phyloP scores from a whole-genome alignment of 2,888 invertebrate species.

The Perizoma affinitatum region DNA sequence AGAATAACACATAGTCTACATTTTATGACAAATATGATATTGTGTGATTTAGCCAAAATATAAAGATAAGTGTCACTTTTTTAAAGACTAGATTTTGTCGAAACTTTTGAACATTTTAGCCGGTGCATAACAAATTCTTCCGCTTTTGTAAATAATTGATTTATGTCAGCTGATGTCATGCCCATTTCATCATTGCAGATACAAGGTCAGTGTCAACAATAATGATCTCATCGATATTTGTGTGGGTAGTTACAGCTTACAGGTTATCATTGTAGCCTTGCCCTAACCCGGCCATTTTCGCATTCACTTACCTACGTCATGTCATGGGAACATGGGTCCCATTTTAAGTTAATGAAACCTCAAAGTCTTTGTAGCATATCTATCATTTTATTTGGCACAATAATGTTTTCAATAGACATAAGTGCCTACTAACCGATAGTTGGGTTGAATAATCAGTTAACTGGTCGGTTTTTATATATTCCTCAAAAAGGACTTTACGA shows the following conservation, averaged over 20 bases:
- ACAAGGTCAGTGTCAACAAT: slow-evolving; percentile 75
- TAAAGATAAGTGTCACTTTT: neutral
- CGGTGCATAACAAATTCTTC: slow-evolving; percentile 47
- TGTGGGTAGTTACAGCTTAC: slow-evolving; percentile 46
- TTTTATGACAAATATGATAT: too few species aligned
- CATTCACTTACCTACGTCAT: slow-evolving; percentile 23
- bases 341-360: neutral
- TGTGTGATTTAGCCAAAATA: too few species aligned
- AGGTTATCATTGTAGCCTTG: slow-evolving; percentile 47
- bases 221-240: slow-evolving; percentile 75
- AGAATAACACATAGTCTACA: too few species aligned
- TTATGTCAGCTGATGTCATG: slow-evolving; percentile 73
- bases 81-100: neutral
- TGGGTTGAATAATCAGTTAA: too few species aligned
- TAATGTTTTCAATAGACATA: too few species aligned
- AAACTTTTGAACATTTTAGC: neutral
- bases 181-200: slow-evolving; percentile 60
- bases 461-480: too few species aligned
- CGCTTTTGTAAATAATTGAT: slow-evolving; percentile 50
- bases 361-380: too few species aligned
- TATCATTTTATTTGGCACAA: too few species aligned
- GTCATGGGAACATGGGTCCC: slow-evolving; percentile 33
- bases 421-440: too few species aligned
- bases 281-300: slow-evolving; percentile 23
- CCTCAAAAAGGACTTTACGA: too few species aligned